phyloP scores from a whole-genome alignment of 1,140 invertebrate genomes.

The Linepithema humile region DNA sequence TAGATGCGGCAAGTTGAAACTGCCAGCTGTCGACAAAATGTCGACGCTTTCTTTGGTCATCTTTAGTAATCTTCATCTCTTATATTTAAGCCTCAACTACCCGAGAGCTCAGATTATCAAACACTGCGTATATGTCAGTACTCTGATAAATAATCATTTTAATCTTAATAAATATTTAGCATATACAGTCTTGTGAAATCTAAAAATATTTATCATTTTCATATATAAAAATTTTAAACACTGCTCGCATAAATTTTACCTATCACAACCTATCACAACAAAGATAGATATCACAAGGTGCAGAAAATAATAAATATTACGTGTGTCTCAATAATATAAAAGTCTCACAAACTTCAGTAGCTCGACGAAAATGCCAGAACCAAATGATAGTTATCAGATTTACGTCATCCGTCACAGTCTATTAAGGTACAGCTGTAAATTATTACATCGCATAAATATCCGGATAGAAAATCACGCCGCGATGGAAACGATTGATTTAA shows the following conservation, averaged over 20 bases:
- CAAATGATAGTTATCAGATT: background rate
- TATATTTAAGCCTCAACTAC: background rate
- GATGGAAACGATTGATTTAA: slow-evolving; percentile 41
- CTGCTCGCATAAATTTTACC: background rate
- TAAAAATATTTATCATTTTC: background rate
- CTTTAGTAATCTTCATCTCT: background rate
- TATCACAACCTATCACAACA: background rate
- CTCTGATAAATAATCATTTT: background rate
- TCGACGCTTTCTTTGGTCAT: background rate
- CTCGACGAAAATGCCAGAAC: background rate
- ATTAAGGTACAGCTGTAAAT: slow-evolving; percentile 8
- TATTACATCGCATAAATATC: slow-evolving; percentile 19
- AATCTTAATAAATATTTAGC: background rate
- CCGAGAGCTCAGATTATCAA: background rate
- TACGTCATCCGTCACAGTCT: background rate
- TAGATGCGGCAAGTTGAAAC: slow-evolving; percentile 9
- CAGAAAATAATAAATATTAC: slow-evolving; percentile 4
- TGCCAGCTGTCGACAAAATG: background rate
- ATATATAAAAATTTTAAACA: background rate
- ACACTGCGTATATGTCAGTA: too few species aligned
- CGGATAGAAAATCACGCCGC: slow-evolving; percentile 27
- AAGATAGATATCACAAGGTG: background rate
- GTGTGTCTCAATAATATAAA: background rate
- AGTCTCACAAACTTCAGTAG: background rate
- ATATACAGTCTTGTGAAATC: background rate